These are phyloP conservation scores for Malacoctenus gilli DNA, from an alignment of 2,797 vertebrate genomes.

Conservation along the genomic window DNA sequence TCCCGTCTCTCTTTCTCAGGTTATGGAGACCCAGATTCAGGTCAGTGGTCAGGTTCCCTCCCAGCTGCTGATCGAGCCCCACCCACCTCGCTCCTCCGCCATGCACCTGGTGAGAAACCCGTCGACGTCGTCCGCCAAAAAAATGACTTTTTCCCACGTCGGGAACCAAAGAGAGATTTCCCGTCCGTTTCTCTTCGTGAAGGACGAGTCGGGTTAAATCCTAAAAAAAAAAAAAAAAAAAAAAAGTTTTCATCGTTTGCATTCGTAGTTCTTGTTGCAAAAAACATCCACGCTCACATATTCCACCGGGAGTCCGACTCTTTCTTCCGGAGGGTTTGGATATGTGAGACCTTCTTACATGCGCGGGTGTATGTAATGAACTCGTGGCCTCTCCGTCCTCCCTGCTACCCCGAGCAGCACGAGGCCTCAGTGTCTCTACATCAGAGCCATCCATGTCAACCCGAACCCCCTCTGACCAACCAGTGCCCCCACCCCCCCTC, in stretches of 20 bases:
- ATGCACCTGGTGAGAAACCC: constrained; percentile 94
- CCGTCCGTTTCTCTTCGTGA: no score
- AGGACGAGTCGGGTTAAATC: no score
- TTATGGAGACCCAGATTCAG: constrained; percentile 93
- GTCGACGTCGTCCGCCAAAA: neutral
- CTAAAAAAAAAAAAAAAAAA: no score
- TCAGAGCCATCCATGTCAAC: constrained; percentile 60
- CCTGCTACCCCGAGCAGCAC: constrained; percentile 38
- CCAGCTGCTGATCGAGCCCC: constrained; percentile 96
- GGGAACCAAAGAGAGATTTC: no score
- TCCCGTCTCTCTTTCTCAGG: constrained; percentile 68
- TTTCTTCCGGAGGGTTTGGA: no score
- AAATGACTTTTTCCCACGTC: no score
- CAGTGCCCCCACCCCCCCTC: constrained; percentile 54
- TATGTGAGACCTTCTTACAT: constrained; percentile 20
- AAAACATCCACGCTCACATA: neutral
- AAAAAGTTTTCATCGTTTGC: neutral
- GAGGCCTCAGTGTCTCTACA: constrained; percentile 54
- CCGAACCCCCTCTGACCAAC: constrained; percentile 54
- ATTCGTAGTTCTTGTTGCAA: neutral
- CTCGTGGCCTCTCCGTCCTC: constrained; percentile 43
- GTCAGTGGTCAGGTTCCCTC: constrained; percentile 94
- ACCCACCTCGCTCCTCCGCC: constrained; percentile 95
- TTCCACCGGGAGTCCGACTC: no score
- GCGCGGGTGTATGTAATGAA: constrained; percentile 31